Percentiles rank a stretch among this genome's conserved stretches.
Evolutionary conservation across 2,888 invertebrate species (phyloP).

Genomic region (Lasioglossum zephyrum): DNA sequence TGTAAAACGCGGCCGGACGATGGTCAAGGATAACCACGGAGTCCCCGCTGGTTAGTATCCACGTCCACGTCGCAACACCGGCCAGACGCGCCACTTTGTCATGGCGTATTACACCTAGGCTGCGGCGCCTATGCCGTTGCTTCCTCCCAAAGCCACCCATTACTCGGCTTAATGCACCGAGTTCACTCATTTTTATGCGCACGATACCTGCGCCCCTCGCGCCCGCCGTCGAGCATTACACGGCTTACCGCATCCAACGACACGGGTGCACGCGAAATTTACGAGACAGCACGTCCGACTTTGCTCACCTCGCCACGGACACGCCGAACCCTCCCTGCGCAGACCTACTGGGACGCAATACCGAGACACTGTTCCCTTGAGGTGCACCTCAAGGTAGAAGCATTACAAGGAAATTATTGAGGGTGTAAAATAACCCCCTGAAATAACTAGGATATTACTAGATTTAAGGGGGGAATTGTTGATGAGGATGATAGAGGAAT

Average conservation of each 20-base stretch:
- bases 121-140: constrained; percentile 66
- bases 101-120: constrained; percentile 70
- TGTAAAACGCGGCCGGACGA: constrained; percentile 57
- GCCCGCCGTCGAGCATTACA: constrained; percentile 58
- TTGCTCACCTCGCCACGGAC: constrained; percentile 30
- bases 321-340: background rate
- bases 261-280: constrained; percentile 62
- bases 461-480: too few species aligned
- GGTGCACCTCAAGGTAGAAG: too few species aligned
- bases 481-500: too few species aligned
- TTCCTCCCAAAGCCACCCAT: constrained; percentile 72
- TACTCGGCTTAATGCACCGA: constrained; percentile 76
- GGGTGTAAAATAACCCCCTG: too few species aligned
- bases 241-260: constrained; percentile 66
- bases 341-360: background rate
- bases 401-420: too few species aligned
- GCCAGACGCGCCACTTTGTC: constrained; percentile 71
- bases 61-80: constrained; percentile 55
- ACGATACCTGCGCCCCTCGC: constrained; percentile 41
- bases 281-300: constrained; percentile 60
- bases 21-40: constrained; percentile 65
- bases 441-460: too few species aligned
- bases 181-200: constrained; percentile 72
- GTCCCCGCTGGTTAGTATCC: constrained; percentile 26
- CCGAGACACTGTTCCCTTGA: background rate